Evolutionary conservation across 2,888 invertebrate species (phyloP).

Genomic region (Tachina lurida): DNA sequence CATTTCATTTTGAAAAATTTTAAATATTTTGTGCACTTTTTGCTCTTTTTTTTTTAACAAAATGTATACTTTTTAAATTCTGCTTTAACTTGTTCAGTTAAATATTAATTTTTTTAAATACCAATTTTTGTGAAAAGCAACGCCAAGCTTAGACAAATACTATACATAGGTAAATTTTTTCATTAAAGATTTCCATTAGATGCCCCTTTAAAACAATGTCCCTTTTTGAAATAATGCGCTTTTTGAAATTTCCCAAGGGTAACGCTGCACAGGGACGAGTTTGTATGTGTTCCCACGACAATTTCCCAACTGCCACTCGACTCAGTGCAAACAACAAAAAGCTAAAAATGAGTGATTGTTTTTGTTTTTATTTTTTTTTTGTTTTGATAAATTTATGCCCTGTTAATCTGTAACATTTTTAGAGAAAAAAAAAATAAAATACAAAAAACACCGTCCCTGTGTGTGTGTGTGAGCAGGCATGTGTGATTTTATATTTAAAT

Average conservation of each 20-base stretch:
- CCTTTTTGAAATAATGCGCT: too few relatives aligned
- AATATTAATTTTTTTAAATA: too few relatives aligned
- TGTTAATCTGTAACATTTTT: slow-evolving; percentile 45
- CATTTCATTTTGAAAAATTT: too few relatives aligned
- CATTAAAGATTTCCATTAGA: too few relatives aligned
- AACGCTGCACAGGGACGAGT: not conserved
- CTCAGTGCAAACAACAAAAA: not conserved
- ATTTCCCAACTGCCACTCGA: slow-evolving; percentile 17
- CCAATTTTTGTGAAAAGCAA: too few relatives aligned
- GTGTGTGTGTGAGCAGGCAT: not conserved
- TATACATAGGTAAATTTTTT: too few relatives aligned
- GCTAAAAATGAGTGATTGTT: not conserved
- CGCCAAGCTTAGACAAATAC: too few relatives aligned
- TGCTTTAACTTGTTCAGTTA: too few relatives aligned
- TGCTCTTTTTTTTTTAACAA: too few relatives aligned
- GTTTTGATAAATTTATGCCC: slow-evolving; percentile 49
- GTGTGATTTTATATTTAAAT: slow-evolving; percentile 15
- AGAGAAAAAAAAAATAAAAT: not conserved
- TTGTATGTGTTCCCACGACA: slow-evolving; percentile 11
- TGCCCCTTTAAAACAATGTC: too few relatives aligned
- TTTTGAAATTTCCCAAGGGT: not conserved
- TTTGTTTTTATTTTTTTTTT: slow-evolving; percentile 3
- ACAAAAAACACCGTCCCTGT: not conserved
- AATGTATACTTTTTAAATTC: too few relatives aligned
- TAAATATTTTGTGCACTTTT: too few relatives aligned